phyloP scores from a whole-genome alignment of 2,888 invertebrate genomes.

The Serrognathus titanus region DNA sequence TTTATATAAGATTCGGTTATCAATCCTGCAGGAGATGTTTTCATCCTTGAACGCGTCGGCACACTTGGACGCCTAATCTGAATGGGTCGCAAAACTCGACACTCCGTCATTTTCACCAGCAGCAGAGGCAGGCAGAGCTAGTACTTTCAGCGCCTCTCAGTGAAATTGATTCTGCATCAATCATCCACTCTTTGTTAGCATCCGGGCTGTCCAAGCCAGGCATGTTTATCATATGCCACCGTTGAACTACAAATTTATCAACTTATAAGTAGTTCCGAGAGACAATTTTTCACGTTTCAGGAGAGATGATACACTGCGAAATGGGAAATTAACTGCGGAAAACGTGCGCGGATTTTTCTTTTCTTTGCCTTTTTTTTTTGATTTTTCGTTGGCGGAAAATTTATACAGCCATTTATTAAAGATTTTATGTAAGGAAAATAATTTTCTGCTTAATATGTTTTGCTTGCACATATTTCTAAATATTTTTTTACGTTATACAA shows the following conservation, averaged over 20 bases:
- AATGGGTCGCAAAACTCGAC: conserved; percentile 1
- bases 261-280: background rate
- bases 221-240: conserved; percentile 5
- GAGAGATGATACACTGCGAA: background rate
- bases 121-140: background rate
- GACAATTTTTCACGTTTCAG: background rate
- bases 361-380: no score
- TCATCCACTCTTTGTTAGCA: conserved; percentile 7
- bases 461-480: no score
- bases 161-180: conserved; percentile 6
- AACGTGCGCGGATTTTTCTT: background rate
- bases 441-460: no score
- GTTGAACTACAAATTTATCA: conserved; percentile 4
- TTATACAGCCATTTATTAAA: no score
- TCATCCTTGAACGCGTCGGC: conserved; percentile 1
- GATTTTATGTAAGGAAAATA: no score
- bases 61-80: conserved; percentile 4
- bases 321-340: background rate
- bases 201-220: conserved; percentile 5
- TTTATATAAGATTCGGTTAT: background rate
- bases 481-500: no score
- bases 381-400: no score
- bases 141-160: background rate
- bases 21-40: background rate
- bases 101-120: background rate